Percentiles rank a stretch among this genome's conserved stretches.
phyloP scores from a whole-genome alignment of 2,113 vertebrate species.

The Apodemus speciosus region DNA sequence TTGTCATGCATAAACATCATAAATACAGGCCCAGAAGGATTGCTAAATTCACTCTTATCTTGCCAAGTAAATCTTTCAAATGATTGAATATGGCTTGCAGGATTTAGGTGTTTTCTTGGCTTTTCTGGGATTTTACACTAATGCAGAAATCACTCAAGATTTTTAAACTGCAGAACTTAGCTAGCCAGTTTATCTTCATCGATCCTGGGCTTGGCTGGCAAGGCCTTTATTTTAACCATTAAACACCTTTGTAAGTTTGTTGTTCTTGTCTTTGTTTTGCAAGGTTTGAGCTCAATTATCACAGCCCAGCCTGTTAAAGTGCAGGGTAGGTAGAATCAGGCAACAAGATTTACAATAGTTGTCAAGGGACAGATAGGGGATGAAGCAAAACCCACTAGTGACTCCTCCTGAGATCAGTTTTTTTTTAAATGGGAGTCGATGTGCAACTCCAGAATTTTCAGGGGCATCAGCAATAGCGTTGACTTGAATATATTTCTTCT shows the following conservation, averaged over 20 bases:
- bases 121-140: conserved; percentile 39
- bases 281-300: not conserved
- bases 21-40: not conserved
- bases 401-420: conserved; percentile 54
- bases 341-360: conserved; percentile 40
- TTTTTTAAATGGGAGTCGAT: not conserved
- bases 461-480: conserved; percentile 50
- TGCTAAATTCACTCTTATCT: conserved; percentile 15
- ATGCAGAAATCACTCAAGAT: conserved; percentile 36
- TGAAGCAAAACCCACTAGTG: conserved; percentile 45
- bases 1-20: not conserved
- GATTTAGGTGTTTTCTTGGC: conserved; percentile 30
- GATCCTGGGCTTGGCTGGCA: not conserved
- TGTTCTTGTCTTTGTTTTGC: conserved; percentile 46
- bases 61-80: conserved; percentile 41
- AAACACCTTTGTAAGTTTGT: conserved; percentile 46
- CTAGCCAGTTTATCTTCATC: conserved; percentile 47
- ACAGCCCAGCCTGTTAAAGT: not conserved
- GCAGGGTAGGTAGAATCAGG: not conserved
- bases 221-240: conserved; percentile 48
- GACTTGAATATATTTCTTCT: conserved; percentile 56
- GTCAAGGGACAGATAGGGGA: not conserved
- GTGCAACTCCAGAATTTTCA: conserved; percentile 51
- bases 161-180: conserved; percentile 51
- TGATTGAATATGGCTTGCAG: not conserved